These are phyloP conservation scores for Montipora foliosa DNA, from an alignment of 64 coral and sea anemone genomes.

Conservation along the genomic window DNA sequence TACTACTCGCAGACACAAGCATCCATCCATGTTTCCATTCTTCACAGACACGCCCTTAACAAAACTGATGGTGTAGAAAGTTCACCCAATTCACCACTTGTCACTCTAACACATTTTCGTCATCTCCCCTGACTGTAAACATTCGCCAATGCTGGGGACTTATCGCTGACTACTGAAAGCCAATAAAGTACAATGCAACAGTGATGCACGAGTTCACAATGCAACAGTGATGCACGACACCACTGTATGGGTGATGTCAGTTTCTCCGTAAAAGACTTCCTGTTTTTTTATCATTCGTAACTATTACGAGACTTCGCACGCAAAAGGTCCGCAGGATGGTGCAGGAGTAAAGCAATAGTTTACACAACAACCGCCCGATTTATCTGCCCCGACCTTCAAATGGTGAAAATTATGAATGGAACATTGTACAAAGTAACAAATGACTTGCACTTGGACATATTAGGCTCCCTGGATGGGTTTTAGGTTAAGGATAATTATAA, in stretches of 20 bases:
- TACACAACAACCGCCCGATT: no score
- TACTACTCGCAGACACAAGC: slow-evolving; percentile 10
- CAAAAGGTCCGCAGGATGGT: slow-evolving; percentile 38
- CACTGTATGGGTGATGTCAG: slow-evolving; percentile 43
- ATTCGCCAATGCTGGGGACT: background rate
- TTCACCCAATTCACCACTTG: background rate
- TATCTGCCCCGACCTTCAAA: no score
- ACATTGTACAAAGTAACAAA: no score
- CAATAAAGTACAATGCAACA: background rate
- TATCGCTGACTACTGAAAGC: background rate
- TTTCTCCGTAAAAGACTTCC: background rate
- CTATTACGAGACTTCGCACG: slow-evolving; percentile 52
- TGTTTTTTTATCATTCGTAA: slow-evolving; percentile 10
- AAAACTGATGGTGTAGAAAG: background rate
- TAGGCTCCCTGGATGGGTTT: no score
- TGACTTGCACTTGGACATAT: no score
- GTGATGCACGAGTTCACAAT: slow-evolving; percentile 23
- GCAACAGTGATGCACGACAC: background rate
- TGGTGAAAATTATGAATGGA: no score
- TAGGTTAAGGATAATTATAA: no score
- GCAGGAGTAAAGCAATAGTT: background rate
- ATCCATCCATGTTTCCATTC: slow-evolving; percentile 23
- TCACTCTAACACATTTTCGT: slow-evolving; percentile 42
- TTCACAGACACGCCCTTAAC: slow-evolving; percentile 39
- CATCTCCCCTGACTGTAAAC: background rate